Conservation (phyloP, 2,797 vertebrate genomes). For the Cynodonichthys magdalenae region DNA sequence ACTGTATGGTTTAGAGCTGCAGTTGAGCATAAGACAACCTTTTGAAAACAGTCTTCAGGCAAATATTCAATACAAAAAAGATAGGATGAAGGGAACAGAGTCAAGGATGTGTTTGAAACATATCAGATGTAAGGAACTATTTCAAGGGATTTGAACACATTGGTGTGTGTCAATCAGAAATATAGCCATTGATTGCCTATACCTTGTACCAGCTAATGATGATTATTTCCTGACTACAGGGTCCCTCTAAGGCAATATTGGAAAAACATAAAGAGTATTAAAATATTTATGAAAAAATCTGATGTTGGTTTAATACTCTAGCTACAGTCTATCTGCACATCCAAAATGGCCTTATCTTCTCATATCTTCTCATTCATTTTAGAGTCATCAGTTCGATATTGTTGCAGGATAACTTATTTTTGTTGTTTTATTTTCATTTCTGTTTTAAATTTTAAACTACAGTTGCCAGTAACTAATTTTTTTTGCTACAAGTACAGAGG, state of each 20-base stretch:
- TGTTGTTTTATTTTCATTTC: no score
- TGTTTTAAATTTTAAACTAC: no score
- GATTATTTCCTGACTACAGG: conserved; percentile 73
- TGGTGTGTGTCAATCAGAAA: conserved; percentile 61
- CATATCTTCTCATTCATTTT: not conserved
- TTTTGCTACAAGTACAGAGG: no score
- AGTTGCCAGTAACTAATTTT: no score
- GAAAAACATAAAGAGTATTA: conserved; percentile 51
- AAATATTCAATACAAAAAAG: conserved; percentile 53
- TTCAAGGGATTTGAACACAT: conserved; percentile 58
- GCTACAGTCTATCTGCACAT: conserved; percentile 14
- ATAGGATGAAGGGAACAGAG: conserved; percentile 18
- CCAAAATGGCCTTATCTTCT: not conserved
- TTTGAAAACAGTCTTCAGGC: conserved; percentile 36
- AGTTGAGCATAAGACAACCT: conserved; percentile 50
- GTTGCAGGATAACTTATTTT: no score
- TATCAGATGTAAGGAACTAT: conserved; percentile 45
- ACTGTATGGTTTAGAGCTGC: conserved; percentile 50
- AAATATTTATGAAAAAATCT: conserved; percentile 49
- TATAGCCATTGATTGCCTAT: conserved; percentile 60
- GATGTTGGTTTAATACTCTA: conserved; percentile 13
- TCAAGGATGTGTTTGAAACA: conserved; percentile 35
- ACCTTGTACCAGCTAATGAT: conserved; percentile 56
- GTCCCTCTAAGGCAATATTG: conserved; percentile 59
- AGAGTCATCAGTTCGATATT: not conserved